Conservation (phyloP, 2,113 vertebrate species). For the Tricholaema leucomelas region DNA sequence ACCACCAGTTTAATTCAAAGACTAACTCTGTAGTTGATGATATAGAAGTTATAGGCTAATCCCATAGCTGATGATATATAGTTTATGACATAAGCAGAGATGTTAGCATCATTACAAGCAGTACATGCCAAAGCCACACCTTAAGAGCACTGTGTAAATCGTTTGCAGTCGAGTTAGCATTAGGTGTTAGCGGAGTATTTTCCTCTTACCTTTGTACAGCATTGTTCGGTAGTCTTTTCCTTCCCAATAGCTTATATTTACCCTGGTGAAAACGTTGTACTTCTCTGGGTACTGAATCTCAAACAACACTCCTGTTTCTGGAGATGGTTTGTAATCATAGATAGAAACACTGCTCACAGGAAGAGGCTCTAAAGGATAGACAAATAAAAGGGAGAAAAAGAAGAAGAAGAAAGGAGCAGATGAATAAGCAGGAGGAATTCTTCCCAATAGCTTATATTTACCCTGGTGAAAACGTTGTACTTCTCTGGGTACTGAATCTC, state of each 20-base stretch:
- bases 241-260: constrained; percentile 96
- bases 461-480: constrained; percentile 89
- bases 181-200: not conserved
- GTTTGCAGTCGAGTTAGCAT: not conserved
- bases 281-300: constrained; percentile 89
- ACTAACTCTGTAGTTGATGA: not conserved
- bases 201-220: constrained; percentile 91
- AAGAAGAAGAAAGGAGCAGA: not conserved
- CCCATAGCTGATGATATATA: too few relatives aligned
- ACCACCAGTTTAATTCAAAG: not conserved
- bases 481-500: constrained; percentile 89
- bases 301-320: constrained; percentile 94
- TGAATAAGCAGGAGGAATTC: too few relatives aligned
- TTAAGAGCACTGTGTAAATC: not conserved
- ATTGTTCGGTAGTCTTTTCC: constrained; percentile 84
- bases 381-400: not conserved
- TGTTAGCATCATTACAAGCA: not conserved
- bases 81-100: not conserved
- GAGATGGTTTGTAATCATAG: constrained; percentile 88
- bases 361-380: constrained; percentile 82
- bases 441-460: constrained; percentile 96
- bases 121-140: not conserved
- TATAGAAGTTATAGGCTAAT: too few relatives aligned
- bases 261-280: constrained; percentile 89
- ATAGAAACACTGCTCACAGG: constrained; percentile 87